phyloP scores from a whole-genome alignment of 2,113 vertebrate species.

The Thinocorus orbignyianus region DNA sequence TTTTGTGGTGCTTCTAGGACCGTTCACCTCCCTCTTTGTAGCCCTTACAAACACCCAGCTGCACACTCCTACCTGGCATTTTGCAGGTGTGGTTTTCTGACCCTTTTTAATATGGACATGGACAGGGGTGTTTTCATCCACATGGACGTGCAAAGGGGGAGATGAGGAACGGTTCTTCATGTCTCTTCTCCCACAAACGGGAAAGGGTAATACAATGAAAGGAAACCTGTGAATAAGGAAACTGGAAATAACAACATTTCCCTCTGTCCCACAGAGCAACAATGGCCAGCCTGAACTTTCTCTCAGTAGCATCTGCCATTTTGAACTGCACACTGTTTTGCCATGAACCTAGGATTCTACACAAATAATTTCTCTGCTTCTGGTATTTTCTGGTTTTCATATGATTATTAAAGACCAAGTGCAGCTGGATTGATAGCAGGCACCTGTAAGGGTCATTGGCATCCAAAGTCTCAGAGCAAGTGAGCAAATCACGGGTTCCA shows the following conservation, averaged over 20 bases:
- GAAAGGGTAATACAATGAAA: constrained; percentile 67
- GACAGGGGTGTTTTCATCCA: constrained; percentile 87
- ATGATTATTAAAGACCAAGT: background rate
- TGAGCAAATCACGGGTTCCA: background rate
- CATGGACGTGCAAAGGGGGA: constrained; percentile 91
- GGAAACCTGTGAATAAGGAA: constrained; percentile 77
- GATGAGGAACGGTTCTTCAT: constrained; percentile 86
- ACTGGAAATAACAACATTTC: constrained; percentile 70
- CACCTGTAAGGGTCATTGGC: background rate
- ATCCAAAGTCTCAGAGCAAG: background rate
- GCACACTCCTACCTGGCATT: constrained; percentile 76
- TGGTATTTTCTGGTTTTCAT: background rate
- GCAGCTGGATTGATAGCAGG: background rate
- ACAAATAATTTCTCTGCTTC: background rate
- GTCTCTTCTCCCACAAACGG: constrained; percentile 76
- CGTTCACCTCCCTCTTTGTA: background rate
- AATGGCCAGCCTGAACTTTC: background rate
- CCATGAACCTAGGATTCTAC: background rate
- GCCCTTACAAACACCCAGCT: background rate
- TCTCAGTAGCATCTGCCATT: background rate
- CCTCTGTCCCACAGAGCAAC: constrained; percentile 21
- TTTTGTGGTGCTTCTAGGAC: background rate
- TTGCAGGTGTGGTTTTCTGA: constrained; percentile 76
- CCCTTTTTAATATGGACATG: constrained; percentile 92
- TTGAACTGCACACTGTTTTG: background rate